A percentile compares a stretch with the other conserved stretches of the same genome.
Evolutionary conservation across 2,113 vertebrate species (phyloP).

Genomic region (Plecotus auritus): DNA sequence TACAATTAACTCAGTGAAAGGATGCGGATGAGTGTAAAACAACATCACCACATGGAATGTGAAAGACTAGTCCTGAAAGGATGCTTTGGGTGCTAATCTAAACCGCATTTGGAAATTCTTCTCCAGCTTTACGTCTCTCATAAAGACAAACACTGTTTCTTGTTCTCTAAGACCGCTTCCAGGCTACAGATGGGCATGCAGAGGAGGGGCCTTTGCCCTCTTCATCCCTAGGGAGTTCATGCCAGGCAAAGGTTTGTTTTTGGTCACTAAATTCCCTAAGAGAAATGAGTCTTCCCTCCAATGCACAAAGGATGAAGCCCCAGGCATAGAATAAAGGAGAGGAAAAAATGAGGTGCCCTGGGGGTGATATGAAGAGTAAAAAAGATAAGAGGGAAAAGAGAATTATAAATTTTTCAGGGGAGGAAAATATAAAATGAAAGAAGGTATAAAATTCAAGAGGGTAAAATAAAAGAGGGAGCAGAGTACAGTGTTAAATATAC

Average conservation of each 20-base stretch:
- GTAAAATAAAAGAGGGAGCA: neutral
- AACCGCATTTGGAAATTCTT: neutral
- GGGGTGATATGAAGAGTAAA: neutral
- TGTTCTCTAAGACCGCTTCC: neutral
- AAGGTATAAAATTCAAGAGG: neutral
- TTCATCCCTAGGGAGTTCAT: neutral
- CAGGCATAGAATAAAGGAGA: neutral
- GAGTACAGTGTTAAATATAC: neutral
- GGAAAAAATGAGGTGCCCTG: neutral
- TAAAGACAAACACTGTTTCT: neutral
- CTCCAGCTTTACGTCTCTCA: neutral
- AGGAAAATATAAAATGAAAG: neutral
- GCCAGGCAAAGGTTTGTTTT: neutral
- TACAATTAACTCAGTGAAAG: conserved; percentile 15
- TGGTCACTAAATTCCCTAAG: neutral
- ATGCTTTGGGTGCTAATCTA: neutral
- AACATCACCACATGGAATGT: neutral
- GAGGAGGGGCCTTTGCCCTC: neutral
- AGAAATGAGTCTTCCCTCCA: neutral
- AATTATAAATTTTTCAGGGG: neutral
- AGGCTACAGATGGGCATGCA: neutral
- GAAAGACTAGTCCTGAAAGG: neutral
- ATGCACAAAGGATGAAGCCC: neutral
- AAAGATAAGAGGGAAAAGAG: neutral
- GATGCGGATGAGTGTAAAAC: neutral